Conservation (phyloP, 2,797 vertebrate genomes). For the Monodelphis domestica region DNA sequence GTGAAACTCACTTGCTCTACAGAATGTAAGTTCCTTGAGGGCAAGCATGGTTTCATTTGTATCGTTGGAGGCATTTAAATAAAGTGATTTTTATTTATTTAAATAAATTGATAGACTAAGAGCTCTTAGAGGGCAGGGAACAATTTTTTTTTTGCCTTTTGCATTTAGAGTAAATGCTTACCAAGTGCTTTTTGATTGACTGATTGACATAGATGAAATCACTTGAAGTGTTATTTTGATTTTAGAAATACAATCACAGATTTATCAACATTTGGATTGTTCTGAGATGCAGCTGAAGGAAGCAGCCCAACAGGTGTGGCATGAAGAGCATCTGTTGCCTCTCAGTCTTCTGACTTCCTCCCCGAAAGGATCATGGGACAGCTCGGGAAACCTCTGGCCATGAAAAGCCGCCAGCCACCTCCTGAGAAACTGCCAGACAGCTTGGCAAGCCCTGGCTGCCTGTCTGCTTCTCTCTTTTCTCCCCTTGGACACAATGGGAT, state of each 20-base stretch:
- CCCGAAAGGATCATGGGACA: slow-evolving; percentile 8
- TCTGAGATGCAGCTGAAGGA: slow-evolving; percentile 63
- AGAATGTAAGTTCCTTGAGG: slow-evolving; percentile 30
- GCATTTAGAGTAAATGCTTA: not conserved
- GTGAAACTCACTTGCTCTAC: not conserved
- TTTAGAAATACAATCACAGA: slow-evolving; percentile 75
- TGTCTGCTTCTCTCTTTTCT: slow-evolving; percentile 36
- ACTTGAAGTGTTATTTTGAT: slow-evolving; percentile 58
- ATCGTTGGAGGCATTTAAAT: not conserved
- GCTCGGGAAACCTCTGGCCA: not conserved
- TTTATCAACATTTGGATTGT: slow-evolving; percentile 40
- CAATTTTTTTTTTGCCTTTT: not conserved
- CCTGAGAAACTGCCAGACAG: not conserved
- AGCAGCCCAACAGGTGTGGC: slow-evolving; percentile 69
- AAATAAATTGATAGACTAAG: not conserved
- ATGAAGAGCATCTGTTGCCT: slow-evolving; percentile 39
- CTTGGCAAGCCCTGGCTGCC: slow-evolving; percentile 23
- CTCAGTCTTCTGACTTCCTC: slow-evolving; percentile 63
- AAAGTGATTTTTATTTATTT: not conserved
- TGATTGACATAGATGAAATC: not conserved
- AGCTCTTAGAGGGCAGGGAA: not conserved
- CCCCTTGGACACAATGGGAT: slow-evolving; percentile 44
- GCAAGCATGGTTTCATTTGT: slow-evolving; percentile 52
- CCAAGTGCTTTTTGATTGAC: too few species aligned
- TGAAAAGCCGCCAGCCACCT: not conserved